Conservation (phyloP, 2,113 vertebrate genomes). For the Pogona vitticeps region DNA sequence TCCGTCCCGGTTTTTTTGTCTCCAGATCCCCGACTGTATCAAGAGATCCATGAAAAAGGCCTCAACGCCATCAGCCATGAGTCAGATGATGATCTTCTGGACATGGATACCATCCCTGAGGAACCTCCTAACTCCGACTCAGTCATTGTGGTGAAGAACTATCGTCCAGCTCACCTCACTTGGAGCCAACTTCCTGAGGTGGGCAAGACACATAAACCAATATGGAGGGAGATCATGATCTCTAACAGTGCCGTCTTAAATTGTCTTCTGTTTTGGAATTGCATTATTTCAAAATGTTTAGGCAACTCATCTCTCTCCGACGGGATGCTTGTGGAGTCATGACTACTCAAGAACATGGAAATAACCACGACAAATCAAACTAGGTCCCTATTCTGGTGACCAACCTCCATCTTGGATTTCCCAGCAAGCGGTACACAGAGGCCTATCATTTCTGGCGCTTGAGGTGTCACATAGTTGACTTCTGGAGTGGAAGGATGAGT, state of each 20-base stretch:
- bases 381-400: too few relatives aligned
- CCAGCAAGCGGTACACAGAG: too few relatives aligned
- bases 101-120: slow-evolving; percentile 73
- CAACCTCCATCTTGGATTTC: too few relatives aligned
- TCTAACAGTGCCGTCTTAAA: too few relatives aligned
- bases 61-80: slow-evolving; percentile 84
- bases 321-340: background rate
- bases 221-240: fast-evolving
- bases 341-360: background rate
- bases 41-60: slow-evolving; percentile 93
- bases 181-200: slow-evolving; percentile 97
- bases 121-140: slow-evolving; percentile 64
- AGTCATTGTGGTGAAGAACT: slow-evolving; percentile 88
- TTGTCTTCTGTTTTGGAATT: background rate
- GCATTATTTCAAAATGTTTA: too few relatives aligned
- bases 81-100: slow-evolving; percentile 81
- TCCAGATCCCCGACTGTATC: slow-evolving; percentile 88
- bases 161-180: slow-evolving; percentile 83
- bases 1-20: background rate
- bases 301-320: background rate
- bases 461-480: too few relatives aligned
- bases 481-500: too few relatives aligned
- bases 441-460: too few relatives aligned
- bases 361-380: too few relatives aligned
- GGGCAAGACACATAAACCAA: background rate